Conservation (phyloP, 2,797 vertebrate genomes). For the Thamnophis elegans region DNA sequence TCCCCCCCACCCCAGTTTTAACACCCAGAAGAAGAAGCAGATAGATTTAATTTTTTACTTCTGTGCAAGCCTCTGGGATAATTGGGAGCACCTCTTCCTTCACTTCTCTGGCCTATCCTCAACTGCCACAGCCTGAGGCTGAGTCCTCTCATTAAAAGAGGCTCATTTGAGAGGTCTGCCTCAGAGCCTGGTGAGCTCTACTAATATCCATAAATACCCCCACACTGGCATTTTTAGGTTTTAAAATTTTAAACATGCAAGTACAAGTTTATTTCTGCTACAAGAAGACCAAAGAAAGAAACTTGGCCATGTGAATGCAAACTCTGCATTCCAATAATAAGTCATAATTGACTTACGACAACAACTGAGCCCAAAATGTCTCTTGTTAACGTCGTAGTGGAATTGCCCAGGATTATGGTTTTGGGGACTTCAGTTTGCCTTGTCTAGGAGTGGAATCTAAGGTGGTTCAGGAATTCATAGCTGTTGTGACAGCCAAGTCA, state of each 20-base stretch:
- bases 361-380: too few species aligned
- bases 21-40: neutral
- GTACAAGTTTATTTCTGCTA: neutral
- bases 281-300: neutral
- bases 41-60: neutral
- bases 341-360: too few species aligned
- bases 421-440: neutral
- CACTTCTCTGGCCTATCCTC: neutral
- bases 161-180: neutral
- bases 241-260: neutral
- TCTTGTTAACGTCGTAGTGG: neutral
- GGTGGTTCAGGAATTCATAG: neutral
- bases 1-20: neutral
- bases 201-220: neutral
- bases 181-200: neutral
- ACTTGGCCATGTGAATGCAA: neutral
- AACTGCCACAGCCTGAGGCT: neutral
- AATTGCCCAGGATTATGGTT: neutral
- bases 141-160: neutral
- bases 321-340: neutral
- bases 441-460: neutral
- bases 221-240: neutral
- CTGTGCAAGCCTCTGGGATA: neutral
- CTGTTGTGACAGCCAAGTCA: too few species aligned
- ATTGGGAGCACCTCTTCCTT: neutral